Conservation (phyloP, 2,113 vertebrate genomes). For the cattle (Bos taurus) region DNA sequence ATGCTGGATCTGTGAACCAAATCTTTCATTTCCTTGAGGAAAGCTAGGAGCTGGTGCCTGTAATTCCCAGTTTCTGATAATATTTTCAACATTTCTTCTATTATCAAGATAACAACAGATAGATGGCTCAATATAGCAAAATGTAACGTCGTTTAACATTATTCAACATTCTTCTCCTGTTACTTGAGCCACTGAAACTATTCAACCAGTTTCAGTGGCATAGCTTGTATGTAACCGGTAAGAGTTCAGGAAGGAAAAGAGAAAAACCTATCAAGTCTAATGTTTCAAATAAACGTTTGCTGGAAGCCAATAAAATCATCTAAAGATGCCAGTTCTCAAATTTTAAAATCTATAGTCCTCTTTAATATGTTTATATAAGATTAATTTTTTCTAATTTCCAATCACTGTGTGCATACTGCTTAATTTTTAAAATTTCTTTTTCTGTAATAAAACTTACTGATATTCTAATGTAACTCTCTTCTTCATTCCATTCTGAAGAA, state of each 20-base stretch:
- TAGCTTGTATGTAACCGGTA: not conserved
- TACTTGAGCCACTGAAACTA: not conserved
- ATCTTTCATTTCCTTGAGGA: too few relatives aligned
- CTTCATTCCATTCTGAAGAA: not conserved
- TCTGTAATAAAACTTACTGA: not conserved
- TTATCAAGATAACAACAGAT: constrained; percentile 14
- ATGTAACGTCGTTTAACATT: not conserved
- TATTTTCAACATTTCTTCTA: not conserved
- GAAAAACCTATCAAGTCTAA: constrained; percentile 46
- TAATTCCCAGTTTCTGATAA: not conserved
- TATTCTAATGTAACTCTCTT: not conserved
- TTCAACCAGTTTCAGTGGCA: not conserved
- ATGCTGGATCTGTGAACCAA: not conserved
- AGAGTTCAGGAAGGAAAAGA: not conserved
- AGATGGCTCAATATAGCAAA: not conserved
- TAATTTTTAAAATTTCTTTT: not conserved
- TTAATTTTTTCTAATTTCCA: constrained; percentile 43
- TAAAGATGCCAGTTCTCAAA: not conserved
- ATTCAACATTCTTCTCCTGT: not conserved
- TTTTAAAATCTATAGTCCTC: constrained; percentile 25
- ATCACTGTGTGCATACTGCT: not conserved
- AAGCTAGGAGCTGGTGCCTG: not conserved
- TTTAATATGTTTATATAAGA: constrained; percentile 19
- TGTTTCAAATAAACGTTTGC: constrained; percentile 35
- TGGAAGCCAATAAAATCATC: constrained; percentile 12